A percentile compares a stretch with the other conserved stretches of the same genome.
phyloP scores from a whole-genome alignment of 2,888 invertebrate genomes.

The Boloria selene region DNA sequence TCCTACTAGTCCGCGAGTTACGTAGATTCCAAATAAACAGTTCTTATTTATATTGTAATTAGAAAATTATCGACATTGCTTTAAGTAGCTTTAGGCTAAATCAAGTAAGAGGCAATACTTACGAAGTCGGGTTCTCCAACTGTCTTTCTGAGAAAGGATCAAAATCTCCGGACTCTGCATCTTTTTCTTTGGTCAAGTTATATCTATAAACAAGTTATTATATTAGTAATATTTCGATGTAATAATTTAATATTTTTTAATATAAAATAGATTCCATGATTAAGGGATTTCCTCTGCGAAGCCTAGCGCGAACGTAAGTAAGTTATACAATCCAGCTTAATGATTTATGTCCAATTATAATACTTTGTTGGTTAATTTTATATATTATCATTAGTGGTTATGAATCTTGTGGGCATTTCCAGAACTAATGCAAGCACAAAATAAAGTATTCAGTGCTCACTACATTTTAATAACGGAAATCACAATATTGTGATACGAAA shows the following conservation, averaged over 20 bases:
- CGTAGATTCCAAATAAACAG: no score
- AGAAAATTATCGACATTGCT: no score
- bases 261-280: neutral
- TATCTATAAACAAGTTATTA: conserved; percentile 74
- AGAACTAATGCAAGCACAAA: no score
- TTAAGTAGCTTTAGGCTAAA: no score
- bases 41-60: no score
- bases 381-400: no score
- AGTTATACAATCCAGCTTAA: neutral
- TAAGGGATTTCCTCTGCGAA: neutral
- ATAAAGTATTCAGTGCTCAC: no score
- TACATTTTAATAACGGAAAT: no score
- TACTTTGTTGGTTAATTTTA: neutral
- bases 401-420: no score
- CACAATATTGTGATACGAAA: no score
- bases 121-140: conserved; percentile 90
- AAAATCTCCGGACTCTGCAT: conserved; percentile 85
- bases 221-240: neutral
- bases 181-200: conserved; percentile 85
- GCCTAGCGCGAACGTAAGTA: neutral
- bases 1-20: no score
- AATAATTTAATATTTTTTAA: neutral
- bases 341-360: neutral
- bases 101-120: conserved; percentile 69
- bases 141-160: conserved; percentile 89